phyloP scores from a whole-genome alignment of 2,797 vertebrate genomes.

The Prunella strophiata region DNA sequence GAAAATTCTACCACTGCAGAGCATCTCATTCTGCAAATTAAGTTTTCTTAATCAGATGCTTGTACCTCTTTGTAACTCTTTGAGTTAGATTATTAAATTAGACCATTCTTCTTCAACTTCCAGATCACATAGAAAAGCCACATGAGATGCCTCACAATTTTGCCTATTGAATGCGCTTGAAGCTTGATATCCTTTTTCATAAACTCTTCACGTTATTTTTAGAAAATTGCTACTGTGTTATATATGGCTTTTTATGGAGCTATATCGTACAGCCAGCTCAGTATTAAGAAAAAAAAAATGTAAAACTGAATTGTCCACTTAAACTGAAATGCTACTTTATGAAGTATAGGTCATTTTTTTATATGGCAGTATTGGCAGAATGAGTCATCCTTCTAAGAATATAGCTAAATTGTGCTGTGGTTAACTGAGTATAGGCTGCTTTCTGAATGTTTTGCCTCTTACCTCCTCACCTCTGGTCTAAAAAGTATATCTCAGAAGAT shows the following conservation, averaged over 20 bases:
- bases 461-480: not conserved
- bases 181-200: slow-evolving; percentile 2
- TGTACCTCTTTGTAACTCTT: not conserved
- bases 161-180: slow-evolving; percentile 9
- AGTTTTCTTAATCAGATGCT: not conserved
- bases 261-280: slow-evolving; percentile 1
- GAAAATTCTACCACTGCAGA: slow-evolving; percentile 8
- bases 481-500: not conserved
- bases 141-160: not conserved
- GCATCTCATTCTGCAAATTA: slow-evolving; percentile 29
- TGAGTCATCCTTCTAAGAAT: slow-evolving; percentile 32
- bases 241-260: slow-evolving; percentile 32
- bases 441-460: slow-evolving; percentile 14
- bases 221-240: slow-evolving; percentile 36
- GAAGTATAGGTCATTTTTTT: slow-evolving; percentile 33
- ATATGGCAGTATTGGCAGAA: slow-evolving; percentile 20
- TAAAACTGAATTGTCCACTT: slow-evolving; percentile 46
- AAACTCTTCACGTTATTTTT: slow-evolving; percentile 36
- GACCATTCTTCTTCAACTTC: slow-evolving; percentile 5
- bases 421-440: not conserved
- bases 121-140: slow-evolving; percentile 29
- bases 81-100: slow-evolving; percentile 47
- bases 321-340: slow-evolving; percentile 49
- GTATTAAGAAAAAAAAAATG: slow-evolving; percentile 46
- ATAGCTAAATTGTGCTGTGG: slow-evolving; percentile 1